phyloP scores from a whole-genome alignment of 1,140 invertebrate species.

The Piezodorus guildinii region DNA sequence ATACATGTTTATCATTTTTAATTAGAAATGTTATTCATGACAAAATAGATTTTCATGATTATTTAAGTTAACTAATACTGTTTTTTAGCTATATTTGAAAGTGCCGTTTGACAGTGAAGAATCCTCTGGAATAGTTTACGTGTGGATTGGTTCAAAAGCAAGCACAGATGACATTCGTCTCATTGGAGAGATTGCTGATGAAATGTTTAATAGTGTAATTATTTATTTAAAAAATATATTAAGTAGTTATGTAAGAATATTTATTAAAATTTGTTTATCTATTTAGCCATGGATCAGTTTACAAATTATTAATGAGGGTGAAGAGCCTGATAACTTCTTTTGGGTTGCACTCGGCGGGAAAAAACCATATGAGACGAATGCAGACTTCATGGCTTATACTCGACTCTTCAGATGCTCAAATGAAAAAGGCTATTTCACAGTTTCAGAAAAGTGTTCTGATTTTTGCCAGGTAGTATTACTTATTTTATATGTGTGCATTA shows the following conservation, averaged over 20 bases:
- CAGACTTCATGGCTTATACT: constrained; percentile 88
- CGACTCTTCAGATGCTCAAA: constrained; percentile 96
- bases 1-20: too few relatives aligned
- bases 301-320: constrained; percentile 84
- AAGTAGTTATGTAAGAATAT: too few relatives aligned
- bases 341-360: constrained; percentile 91
- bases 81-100: constrained; percentile 87
- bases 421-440: constrained; percentile 97
- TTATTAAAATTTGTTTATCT: constrained; percentile 1
- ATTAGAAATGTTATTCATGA: too few relatives aligned
- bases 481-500: too few relatives aligned
- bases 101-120: constrained; percentile 84
- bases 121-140: constrained; percentile 85
- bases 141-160: constrained; percentile 89
- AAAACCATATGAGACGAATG: constrained; percentile 83
- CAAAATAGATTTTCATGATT: too few relatives aligned
- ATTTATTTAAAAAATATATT: constrained; percentile 8
- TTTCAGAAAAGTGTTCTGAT: constrained; percentile 98
- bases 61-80: constrained; percentile 22
- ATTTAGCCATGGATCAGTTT: constrained; percentile 66
- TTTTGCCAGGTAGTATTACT: constrained; percentile 93
- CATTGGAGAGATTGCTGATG: constrained; percentile 84
- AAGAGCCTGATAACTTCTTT: constrained; percentile 98
- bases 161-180: constrained; percentile 79
- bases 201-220: constrained; percentile 75